A percentile compares a stretch with the other conserved stretches of the same genome.
These are phyloP conservation scores for Luperina testacea DNA, from an alignment of 2,888 invertebrate species.

Conservation along the genomic window DNA sequence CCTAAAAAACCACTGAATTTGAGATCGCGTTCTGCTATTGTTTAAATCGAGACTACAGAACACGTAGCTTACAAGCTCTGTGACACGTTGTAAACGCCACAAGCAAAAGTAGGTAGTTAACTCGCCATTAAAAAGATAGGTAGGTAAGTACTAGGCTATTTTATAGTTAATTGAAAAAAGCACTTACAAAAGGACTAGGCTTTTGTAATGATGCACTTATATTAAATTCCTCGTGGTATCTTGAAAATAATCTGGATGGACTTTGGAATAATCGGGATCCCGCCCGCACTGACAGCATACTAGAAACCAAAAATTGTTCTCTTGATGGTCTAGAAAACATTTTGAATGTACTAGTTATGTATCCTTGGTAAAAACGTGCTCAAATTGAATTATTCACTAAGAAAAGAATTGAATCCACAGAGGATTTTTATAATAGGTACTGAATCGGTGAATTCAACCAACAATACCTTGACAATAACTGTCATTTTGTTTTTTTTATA, in stretches of 20 bases:
- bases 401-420: background rate
- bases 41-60: too few species aligned
- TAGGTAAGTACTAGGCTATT: background rate
- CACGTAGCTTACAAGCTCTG: too few species aligned
- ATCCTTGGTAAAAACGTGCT: background rate
- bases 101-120: too few species aligned
- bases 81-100: too few species aligned
- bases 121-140: background rate
- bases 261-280: conserved; percentile 38
- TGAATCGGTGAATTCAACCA: background rate
- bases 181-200: conserved; percentile 80
- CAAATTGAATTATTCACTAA: background rate
- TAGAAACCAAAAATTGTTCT: conserved; percentile 23
- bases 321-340: background rate
- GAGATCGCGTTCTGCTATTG: too few species aligned
- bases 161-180: background rate
- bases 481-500: background rate
- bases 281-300: background rate
- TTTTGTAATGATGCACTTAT: conserved; percentile 71
- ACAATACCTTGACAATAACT: conserved; percentile 12
- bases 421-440: too few species aligned
- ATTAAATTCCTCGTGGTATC: conserved; percentile 67
- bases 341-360: background rate
- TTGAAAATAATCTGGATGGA: conserved; percentile 75
- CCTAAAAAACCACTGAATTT: too few species aligned